Base-by-base conservation (phyloP, 2,888 invertebrate species). In the Apamea crenata region DNA sequence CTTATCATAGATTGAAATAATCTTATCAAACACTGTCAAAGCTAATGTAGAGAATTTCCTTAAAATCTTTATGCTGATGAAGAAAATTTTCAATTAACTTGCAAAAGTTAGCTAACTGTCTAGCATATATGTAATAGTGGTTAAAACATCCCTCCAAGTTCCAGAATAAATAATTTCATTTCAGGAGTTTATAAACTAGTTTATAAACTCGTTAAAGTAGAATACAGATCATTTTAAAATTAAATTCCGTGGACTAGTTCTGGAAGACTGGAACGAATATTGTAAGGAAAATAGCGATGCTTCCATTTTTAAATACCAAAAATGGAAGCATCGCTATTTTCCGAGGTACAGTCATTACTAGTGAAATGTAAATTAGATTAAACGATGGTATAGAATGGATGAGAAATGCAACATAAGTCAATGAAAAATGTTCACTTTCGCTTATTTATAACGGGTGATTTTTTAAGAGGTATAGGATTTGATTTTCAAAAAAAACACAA, bases 181-280 rank as follows among this genome's bases (percentile, higher is more conserved):
- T 53, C 12, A 53, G 14, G 29, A 80, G 21, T 29, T 70, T 40
- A 4, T 12, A 40, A 29, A 32, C 36, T 47, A 65, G n/a, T 77
- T 74, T n/a, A n/a, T n/a, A n/a, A n/a, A n/a, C n/a, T n/a, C n/a
- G n/a, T 18, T 18, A 61, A 82, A 67, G 32, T 44, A 67, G 14
- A 40, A 59, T 53, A 76, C 47, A 44, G 36, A 56, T 56, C 3
- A 21, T 47, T 53, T 63, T 56, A n/a, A 56, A 53, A 77, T 77
- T 29, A 36, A 77, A 77, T 56, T 63, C 53, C 12, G 5, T 47
- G 44, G 1, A 29, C 61, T 32, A 68, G 83, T 83, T 81, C 47
- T 29, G 21, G 10, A 29, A 53, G 18, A 77, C 36, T 47, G 36
- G 18, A 77, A 61, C 68, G 25, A 67, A 83, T 82, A n/a, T n/a